Percentiles rank a stretch among this genome's conserved stretches.
phyloP scores from a whole-genome alignment of 2,888 invertebrate genomes.

The Diarsia brunnea region DNA sequence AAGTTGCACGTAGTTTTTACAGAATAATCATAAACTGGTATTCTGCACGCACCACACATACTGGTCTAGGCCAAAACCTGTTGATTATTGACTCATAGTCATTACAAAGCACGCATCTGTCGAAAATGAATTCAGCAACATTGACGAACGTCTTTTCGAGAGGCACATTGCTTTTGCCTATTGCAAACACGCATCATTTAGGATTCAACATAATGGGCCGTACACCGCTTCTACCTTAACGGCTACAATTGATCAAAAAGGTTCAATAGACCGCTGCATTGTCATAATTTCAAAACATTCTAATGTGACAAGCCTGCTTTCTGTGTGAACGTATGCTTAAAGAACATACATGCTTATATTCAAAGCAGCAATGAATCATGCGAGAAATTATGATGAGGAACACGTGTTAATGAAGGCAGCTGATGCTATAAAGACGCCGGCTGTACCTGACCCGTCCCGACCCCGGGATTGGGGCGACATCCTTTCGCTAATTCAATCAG shows the following conservation, averaged over 20 bases:
- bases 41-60: background rate
- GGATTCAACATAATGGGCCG: background rate
- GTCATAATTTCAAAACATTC: constrained; percentile 36
- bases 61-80: constrained; percentile 28
- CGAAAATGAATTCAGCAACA: constrained; percentile 12
- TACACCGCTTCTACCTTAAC: constrained; percentile 3
- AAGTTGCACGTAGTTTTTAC: constrained; percentile 32
- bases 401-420: constrained; percentile 80
- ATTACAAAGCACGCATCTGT: constrained; percentile 29
- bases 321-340: constrained; percentile 22
- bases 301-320: constrained; percentile 15
- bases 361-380: constrained; percentile 72
- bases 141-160: background rate
- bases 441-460: constrained; percentile 76
- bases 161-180: background rate
- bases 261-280: constrained; percentile 4
- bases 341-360: constrained; percentile 27
- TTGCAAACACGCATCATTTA: background rate
- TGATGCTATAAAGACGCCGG: constrained; percentile 78
- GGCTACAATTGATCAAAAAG: constrained; percentile 14
- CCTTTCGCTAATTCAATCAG: constrained; percentile 86
- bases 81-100: constrained; percentile 27
- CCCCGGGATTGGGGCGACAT: constrained; percentile 73
- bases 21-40: constrained; percentile 23
- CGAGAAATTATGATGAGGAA: constrained; percentile 63